A percentile compares a stretch with the other conserved stretches of the same genome.
Evolutionary conservation across 2,888 invertebrate species (phyloP).

Genomic region (Glomeris marginata): DNA sequence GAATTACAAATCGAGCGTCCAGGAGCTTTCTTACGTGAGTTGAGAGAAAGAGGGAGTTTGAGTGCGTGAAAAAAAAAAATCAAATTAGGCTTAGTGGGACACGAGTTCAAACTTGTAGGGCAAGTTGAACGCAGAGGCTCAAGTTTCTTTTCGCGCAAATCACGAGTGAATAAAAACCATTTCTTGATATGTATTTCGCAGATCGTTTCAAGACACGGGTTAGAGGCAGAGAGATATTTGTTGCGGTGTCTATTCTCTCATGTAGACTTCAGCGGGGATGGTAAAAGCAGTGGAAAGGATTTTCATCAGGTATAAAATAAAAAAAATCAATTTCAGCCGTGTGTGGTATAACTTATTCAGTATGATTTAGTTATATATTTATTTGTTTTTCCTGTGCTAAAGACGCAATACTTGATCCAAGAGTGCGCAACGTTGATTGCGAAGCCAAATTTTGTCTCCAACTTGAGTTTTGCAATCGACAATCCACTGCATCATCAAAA

Average conservation of each 20-base stretch:
- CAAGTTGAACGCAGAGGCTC: background rate
- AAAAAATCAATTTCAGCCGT: too few species aligned
- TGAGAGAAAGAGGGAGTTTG: too few species aligned
- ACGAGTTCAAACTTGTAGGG: background rate
- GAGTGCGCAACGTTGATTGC: constrained; percentile 62
- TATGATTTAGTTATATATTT: too few species aligned
- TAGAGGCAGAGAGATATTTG: constrained; percentile 93
- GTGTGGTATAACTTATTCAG: too few species aligned
- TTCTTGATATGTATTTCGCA: constrained; percentile 30
- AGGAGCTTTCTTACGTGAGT: constrained; percentile 79
- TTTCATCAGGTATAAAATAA: constrained; percentile 29
- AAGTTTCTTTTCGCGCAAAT: background rate
- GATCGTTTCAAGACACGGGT: constrained; percentile 81
- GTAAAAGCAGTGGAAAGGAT: constrained; percentile 34
- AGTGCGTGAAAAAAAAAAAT: too few species aligned
- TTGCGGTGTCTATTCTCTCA: constrained; percentile 85
- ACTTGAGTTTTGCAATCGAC: constrained; percentile 76
- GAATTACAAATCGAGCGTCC: constrained; percentile 79
- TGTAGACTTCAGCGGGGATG: constrained; percentile 59
- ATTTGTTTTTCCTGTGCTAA: too few species aligned
- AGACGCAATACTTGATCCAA: constrained; percentile 60
- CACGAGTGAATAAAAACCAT: background rate
- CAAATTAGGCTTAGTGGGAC: background rate
- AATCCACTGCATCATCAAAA: constrained; percentile 59
- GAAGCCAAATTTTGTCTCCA: constrained; percentile 73